Conservation (phyloP, 2,113 vertebrate species). For the Microtus pennsylvanicus region DNA sequence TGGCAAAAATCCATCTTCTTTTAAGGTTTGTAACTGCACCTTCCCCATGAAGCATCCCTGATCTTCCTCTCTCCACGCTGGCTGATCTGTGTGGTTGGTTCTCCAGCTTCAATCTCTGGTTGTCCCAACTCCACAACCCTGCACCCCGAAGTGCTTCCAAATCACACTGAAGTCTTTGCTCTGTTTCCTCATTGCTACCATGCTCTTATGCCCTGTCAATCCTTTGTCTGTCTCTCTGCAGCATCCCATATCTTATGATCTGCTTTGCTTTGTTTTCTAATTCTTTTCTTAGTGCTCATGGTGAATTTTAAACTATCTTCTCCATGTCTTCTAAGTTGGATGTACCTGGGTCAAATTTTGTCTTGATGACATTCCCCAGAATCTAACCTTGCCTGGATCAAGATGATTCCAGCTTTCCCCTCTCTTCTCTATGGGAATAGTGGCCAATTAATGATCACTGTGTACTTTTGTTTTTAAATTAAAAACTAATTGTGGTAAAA, state of each 20-base stretch:
- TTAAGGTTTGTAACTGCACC: not conserved
- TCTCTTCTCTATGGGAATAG: not conserved
- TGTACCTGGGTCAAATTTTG: not conserved
- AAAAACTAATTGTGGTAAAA: conserved; percentile 11
- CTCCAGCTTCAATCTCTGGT: not conserved
- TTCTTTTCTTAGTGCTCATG: conserved; percentile 5
- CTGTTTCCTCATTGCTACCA: not conserved
- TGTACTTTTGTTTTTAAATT: not conserved
- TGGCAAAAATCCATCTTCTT: not conserved
- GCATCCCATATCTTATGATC: not conserved
- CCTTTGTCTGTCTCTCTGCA: not conserved
- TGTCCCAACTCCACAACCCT: not conserved
- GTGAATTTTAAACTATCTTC: not conserved
- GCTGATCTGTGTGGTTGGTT: not conserved
- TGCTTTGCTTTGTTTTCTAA: not conserved
- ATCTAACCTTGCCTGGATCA: not conserved
- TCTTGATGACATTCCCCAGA: not conserved
- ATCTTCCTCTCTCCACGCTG: not conserved
- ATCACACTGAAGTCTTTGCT: not conserved
- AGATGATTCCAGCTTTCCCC: not conserved
- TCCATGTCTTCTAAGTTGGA: not conserved
- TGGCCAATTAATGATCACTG: not conserved
- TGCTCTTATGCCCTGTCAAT: not conserved
- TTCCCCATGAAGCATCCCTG: not conserved
- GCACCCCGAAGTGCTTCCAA: not conserved